Evolutionary conservation across 2,797 vertebrate genomes (phyloP), one percentile per base, ranked within the genome.

Genomic region (Ispidina lecontei): DNA sequence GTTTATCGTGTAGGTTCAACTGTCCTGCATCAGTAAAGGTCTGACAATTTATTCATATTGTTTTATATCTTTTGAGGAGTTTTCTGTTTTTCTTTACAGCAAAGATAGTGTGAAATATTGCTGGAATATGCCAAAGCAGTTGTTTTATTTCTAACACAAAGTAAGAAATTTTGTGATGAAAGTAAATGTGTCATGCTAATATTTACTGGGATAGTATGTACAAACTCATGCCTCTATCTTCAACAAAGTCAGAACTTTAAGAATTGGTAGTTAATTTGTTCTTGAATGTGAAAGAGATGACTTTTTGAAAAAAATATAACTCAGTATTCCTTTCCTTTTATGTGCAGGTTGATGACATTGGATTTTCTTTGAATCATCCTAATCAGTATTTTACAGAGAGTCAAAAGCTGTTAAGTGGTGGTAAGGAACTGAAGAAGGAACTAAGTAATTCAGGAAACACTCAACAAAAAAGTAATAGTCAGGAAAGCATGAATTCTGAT

Each of bases 311-410:
- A 56, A 81, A 81, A 5, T 49, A 1, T 17, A 28, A 91, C 25
- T 47, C 26, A 7, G 3, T 82, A 17, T 67, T 59, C 22, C 51
- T 91, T 93, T 96, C 68, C 37, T 93, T 94, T 55, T 75, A 31
- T 62, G 4, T 82, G 63, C 96, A 99, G 99, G 87, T 99, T 17
- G 98, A 99, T 47, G 99, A 99, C 31, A 86, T 98, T 59, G 98
- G 97, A 9, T 99, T 99, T 97, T 99, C 99, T 37, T 97, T 99
- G 93, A 99, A 96, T 97, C 99, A 99, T 94, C 99, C 99, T 14
- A 99, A 99, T 98, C 99, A 99, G 97, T 99, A 99, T 97, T 99
- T 99, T 91, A 78, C 97, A 20, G 99, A 99, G 97, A 99, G 99
- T 97, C 99, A 99, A 96, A 98, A 85, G 93, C 64, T 98, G 67